Base-by-base conservation (phyloP, 2,888 invertebrate species). In the Notocelia uddmanniana region DNA sequence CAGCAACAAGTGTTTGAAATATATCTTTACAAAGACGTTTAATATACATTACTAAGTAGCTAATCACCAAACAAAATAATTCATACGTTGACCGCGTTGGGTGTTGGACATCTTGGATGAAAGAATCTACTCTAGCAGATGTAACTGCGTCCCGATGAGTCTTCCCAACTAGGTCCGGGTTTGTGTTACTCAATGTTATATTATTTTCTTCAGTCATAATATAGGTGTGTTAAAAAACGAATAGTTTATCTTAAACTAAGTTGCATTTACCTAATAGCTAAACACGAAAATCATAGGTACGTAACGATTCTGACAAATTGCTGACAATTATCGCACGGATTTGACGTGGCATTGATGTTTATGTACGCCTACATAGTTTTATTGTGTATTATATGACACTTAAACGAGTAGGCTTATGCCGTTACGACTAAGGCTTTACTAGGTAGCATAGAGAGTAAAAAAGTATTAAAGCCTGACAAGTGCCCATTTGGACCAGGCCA, bases 1-100 rank as follows among this genome's bases (percentile, higher is more conserved):
- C 83, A 69, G 76, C 78, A 73, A 85, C 70, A 19, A 85, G 71
- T 34, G 89, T 81, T 69, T 77, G 74, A 74, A 82, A 81, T 60
- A 90, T 76, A 76, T 93, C 92, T 79, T 81, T 86, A 13, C 81
- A 77, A 81, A 92, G 83, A 66, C 92, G 89, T 64, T 72, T 74
- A 18, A 83, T 64, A 76, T 88, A 91, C 86, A 88, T 88, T 85
- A 79, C 83, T 75, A 81, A 76, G 77, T 91, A 91, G 80, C 73
- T 76, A 79, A 86, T 77, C 70, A 87, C 86, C 84, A 84, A 89
- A 82, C 77, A 82, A 85, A 91, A 79, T 75, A 82, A 82, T 81
- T 85, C 91, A 85, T 92, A 92, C 92, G 85, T 87, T 77, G 89
- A 75, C 71, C 80, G 77, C 23, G 77, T 50, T 48, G 82, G 34